Evolutionary conservation across 2,888 invertebrate genomes (phyloP), one percentile per base, ranked within the genome.

Genomic region (Taphrorychus bicolor): DNA sequence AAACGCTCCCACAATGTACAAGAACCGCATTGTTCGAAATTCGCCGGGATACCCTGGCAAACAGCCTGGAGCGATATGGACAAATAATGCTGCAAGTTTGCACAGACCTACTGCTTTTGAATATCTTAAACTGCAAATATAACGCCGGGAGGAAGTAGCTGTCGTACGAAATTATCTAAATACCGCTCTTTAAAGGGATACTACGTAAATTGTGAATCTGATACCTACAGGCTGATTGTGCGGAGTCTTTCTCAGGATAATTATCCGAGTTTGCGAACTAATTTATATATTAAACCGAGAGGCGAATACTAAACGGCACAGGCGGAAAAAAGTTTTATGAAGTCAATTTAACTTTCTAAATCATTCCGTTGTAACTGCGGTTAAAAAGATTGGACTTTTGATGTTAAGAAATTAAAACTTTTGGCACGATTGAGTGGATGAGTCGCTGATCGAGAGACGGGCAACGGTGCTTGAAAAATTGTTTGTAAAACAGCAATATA

Each of bases 281-380:
- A 59, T 59, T 49, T 59, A 59, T 59, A 17, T 49, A 59, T 49
- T 22, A 59, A 58, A 58, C 22, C 19, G 17, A 9, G 45, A 40
- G 45, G 23, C 3, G 42, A 45, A 18, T 54, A 18, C 22, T 18
- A 61, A 54, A 40, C 32, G 21, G 23, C 24, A 9, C n/a, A 40
- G n/a, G 32, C 24, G 3, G 9, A 14, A 48, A 57, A 64, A 69
- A 64, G 48, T 59, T 69, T 69, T 64, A 40, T 58, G 42, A 69
- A 69, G 53, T 60, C 59, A 69, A 69, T 64, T 69, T 69, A 69
- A 69, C 64, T 69, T 69, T 64, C 52, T 59, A 63, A 68, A 63
- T 63, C 52, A 68, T 67, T 59, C 40, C 45, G 59, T 21, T 41
- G 18, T 58, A 67, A 54, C 54, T 56, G 49, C 19, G 54, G 59